Conservation (phyloP, 2,888 invertebrate genomes). For the Leptinotarsa haldemani region DNA sequence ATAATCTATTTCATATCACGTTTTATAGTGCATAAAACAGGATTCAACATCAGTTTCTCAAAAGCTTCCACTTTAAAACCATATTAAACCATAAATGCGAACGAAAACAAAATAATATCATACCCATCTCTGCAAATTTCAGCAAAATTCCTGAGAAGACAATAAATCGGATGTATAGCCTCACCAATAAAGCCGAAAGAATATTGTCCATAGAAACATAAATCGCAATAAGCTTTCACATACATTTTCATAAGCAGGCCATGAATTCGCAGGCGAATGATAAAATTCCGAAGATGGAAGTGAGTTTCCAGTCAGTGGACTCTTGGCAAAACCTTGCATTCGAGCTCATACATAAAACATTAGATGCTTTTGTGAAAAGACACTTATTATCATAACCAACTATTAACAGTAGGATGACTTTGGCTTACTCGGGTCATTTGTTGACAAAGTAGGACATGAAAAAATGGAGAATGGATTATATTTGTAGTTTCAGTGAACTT, state of each 20-base stretch:
- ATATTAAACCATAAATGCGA: background rate
- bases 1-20: too few species aligned
- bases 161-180: slow-evolving; percentile 22
- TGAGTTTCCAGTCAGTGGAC: slow-evolving; percentile 38
- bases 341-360: slow-evolving; percentile 46
- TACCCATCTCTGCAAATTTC: background rate
- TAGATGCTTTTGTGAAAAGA: slow-evolving; percentile 28
- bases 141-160: background rate
- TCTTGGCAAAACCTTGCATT: slow-evolving; percentile 38
- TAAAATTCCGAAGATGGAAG: slow-evolving; percentile 39
- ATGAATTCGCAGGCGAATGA: slow-evolving; percentile 44
- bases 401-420: slow-evolving; percentile 31
- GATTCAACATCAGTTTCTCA: too few species aligned
- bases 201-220: slow-evolving; percentile 47
- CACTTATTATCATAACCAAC: slow-evolving; percentile 32
- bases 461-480: too few species aligned
- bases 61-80: too few species aligned
- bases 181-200: slow-evolving; percentile 38
- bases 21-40: too few species aligned
- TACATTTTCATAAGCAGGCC: slow-evolving; percentile 50
- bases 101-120: background rate
- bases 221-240: slow-evolving; percentile 47
- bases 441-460: background rate
- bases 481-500: too few species aligned
- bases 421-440: slow-evolving; percentile 7